phyloP scores from a whole-genome alignment of 2,113 vertebrate species.

The Budorcas taxicolor region DNA sequence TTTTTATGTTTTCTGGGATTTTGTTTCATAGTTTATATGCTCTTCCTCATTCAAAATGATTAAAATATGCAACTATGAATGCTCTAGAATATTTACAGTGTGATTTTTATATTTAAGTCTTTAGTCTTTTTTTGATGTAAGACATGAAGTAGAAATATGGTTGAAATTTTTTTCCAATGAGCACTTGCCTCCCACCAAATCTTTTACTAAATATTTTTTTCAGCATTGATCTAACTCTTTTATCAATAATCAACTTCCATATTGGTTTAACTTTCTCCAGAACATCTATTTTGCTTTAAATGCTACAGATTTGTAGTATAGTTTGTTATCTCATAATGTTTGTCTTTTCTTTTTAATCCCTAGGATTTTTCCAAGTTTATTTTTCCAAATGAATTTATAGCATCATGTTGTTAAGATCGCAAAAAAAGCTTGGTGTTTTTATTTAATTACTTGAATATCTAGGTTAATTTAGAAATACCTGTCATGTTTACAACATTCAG shows the following conservation, averaged over 20 bases:
- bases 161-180: background rate
- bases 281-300: background rate
- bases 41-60: background rate
- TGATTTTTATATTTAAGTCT: conserved; percentile 1
- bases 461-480: background rate
- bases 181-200: background rate
- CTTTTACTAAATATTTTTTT: conserved; percentile 1
- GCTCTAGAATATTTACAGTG: background rate
- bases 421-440: background rate
- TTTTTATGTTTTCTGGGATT: background rate
- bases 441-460: background rate
- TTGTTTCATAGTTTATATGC: background rate
- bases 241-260: background rate
- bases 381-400: background rate
- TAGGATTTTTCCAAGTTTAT: background rate
- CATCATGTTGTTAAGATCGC: background rate
- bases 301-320: background rate
- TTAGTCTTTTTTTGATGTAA: background rate
- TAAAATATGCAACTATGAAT: background rate
- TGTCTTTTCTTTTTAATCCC: background rate
- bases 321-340: background rate
- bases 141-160: background rate
- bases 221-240: background rate
- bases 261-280: background rate
- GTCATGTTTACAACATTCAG: background rate